Percentiles rank a stretch among this genome's conserved stretches.
These are phyloP conservation scores for Platygyra sinensis DNA, from an alignment of 64 coral and sea anemone genomes.

Conservation along the genomic window DNA sequence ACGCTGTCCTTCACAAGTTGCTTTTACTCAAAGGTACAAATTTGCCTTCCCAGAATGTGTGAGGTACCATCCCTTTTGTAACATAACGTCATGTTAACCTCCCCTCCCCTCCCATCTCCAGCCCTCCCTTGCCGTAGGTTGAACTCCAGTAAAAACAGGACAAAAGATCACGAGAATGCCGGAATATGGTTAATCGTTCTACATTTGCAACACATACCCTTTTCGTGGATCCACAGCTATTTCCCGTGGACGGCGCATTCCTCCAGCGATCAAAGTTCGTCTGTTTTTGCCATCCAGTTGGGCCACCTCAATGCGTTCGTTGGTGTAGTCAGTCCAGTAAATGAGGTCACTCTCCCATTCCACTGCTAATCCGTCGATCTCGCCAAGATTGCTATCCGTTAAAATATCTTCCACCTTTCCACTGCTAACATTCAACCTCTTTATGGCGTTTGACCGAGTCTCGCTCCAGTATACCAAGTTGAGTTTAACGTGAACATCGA, in stretches of 20 bases:
- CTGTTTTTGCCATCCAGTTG: conserved; percentile 55
- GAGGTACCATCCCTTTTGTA: no score
- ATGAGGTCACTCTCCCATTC: conserved; percentile 70
- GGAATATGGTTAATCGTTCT: no score
- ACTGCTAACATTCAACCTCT: conserved; percentile 32
- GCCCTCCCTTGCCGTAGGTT: no score
- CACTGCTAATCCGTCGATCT: conserved; percentile 66
- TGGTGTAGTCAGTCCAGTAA: conserved; percentile 70
- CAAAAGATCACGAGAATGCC: no score
- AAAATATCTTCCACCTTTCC: neutral
- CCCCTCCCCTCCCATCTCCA: no score
- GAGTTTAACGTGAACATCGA: conserved; percentile 43
- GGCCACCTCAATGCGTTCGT: conserved; percentile 50
- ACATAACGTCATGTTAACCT: no score
- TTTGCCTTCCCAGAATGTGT: no score
- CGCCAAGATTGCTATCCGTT: conserved; percentile 30
- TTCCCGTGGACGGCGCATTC: conserved; percentile 31
- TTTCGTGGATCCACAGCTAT: neutral
- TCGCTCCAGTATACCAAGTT: conserved; percentile 50
- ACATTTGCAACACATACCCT: neutral
- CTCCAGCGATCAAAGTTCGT: neutral
- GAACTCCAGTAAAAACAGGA: no score
- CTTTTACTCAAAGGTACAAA: no score
- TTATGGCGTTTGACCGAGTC: conserved; percentile 22
- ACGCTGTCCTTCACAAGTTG: no score